Conservation (phyloP, 1,140 invertebrate species). For the Drosophila varians region DNA sequence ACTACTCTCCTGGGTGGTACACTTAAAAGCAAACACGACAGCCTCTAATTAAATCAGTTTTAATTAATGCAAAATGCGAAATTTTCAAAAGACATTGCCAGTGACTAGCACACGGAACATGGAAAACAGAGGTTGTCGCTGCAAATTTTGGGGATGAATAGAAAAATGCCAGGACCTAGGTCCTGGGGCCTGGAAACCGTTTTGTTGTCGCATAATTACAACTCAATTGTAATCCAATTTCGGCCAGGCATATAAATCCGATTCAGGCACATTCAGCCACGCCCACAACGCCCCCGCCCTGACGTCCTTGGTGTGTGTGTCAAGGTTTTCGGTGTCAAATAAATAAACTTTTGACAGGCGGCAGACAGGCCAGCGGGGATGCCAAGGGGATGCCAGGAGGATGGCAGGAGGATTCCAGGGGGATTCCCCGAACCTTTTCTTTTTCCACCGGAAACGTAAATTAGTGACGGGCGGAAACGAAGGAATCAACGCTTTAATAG, state of each 20-base stretch:
- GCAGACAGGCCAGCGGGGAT: constrained; percentile 60
- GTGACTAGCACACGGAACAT: constrained; percentile 26
- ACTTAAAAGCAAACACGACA: constrained; percentile 72
- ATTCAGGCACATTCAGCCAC: constrained; percentile 45
- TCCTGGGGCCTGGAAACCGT: constrained; percentile 9
- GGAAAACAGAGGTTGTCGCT: constrained; percentile 35
- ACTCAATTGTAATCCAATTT: constrained; percentile 82
- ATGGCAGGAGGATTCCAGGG: background rate
- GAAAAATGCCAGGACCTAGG: background rate
- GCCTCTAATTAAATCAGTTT: constrained; percentile 78
- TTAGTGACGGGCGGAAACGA: constrained; percentile 8
- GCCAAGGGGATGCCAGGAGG: background rate
- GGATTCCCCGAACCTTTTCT: background rate
- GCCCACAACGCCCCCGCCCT: background rate
- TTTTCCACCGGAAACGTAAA: constrained; percentile 57
- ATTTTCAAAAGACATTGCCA: constrained; percentile 68
- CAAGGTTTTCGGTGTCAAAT: constrained; percentile 78
- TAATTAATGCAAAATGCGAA: constrained; percentile 80
- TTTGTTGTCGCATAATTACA: constrained; percentile 81
- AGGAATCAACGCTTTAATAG: constrained; percentile 30
- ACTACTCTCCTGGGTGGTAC: constrained; percentile 34
- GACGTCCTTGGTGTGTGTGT: constrained; percentile 74
- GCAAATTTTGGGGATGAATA: background rate
- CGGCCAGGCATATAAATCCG: constrained; percentile 72
- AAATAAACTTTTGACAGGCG: constrained; percentile 79